phyloP scores from a whole-genome alignment of 2,888 invertebrate species.

The Pollenia griseotomentosa region DNA sequence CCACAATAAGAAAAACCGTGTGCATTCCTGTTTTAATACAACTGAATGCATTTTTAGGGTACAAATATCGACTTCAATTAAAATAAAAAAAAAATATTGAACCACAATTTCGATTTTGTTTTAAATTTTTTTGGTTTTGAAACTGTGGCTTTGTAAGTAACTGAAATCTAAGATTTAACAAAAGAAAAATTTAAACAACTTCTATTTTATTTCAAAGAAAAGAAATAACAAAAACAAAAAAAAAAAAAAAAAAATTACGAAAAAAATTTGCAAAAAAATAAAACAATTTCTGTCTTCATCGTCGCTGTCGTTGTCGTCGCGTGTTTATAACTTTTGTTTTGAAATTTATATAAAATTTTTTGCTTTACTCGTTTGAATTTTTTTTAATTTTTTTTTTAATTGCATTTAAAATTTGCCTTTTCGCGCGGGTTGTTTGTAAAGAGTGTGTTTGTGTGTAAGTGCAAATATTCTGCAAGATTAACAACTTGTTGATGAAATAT shows the following conservation, averaged over 20 bases:
- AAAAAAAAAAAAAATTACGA: constrained; percentile 35
- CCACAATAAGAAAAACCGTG: constrained; percentile 27
- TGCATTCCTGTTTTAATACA: constrained; percentile 71
- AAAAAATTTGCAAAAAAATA: constrained; percentile 22
- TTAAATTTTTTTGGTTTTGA: constrained; percentile 37
- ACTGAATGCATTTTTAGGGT: constrained; percentile 70
- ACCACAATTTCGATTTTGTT: constrained; percentile 38
- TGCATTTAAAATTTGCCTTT: not conserved
- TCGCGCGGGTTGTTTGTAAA: not conserved
- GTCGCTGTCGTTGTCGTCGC: constrained; percentile 64
- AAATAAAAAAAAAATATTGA: constrained; percentile 64
- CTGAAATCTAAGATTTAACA: constrained; percentile 47
- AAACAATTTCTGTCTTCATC: constrained; percentile 40
- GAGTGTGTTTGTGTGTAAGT: constrained; percentile 9
- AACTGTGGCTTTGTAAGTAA: constrained; percentile 48
- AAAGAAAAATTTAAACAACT: constrained; percentile 46
- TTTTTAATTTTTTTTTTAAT: constrained; percentile 1
- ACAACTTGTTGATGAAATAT: constrained; percentile 47
- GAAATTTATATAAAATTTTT: constrained; percentile 36
- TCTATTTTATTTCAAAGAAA: constrained; percentile 64
- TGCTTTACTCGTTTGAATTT: constrained; percentile 35
- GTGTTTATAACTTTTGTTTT: constrained; percentile 65
- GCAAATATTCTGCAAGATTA: constrained; percentile 52
- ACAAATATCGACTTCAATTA: constrained; percentile 51
- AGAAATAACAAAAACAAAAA: constrained; percentile 25